A percentile compares a stretch with the other conserved stretches of the same genome.
These are phyloP conservation scores for Dicerorhinus sumatrensis DNA, from an alignment of 2,113 vertebrate species.

Conservation along the genomic window DNA sequence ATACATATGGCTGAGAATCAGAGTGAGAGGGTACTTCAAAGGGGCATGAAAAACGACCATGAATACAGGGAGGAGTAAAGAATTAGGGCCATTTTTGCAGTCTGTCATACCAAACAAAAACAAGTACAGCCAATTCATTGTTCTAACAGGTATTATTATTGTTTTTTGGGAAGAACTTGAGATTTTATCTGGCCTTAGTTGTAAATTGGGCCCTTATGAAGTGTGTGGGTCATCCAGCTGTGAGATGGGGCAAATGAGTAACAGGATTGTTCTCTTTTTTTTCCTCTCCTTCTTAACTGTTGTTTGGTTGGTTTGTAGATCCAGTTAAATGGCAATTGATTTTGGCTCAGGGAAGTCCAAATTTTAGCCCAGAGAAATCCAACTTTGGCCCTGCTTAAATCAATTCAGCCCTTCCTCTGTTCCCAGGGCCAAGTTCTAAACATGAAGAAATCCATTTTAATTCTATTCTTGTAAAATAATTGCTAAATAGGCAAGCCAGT, in stretches of 20 bases:
- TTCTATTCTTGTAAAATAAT: conserved; percentile 66
- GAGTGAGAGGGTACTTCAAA: conserved; percentile 37
- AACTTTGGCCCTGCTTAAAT: conserved; percentile 60
- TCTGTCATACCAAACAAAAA: conserved; percentile 41
- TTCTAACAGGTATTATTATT: neutral
- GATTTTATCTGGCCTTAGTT: conserved; percentile 32
- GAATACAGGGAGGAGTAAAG: neutral
- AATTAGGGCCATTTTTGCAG: neutral
- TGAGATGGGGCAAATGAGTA: neutral
- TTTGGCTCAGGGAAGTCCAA: conserved; percentile 39
- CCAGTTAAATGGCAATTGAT: conserved; percentile 45
- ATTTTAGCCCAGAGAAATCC: conserved; percentile 33
- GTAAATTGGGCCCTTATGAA: conserved; percentile 11
- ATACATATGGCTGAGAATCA: neutral
- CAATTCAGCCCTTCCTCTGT: conserved; percentile 54
- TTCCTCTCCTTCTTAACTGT: neutral
- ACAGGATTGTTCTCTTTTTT: neutral
- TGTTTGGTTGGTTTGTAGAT: conserved; percentile 5
- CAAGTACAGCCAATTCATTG: conserved; percentile 23
- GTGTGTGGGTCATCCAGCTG: neutral
- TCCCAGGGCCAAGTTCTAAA: conserved; percentile 48
- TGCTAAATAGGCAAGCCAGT: conserved; percentile 57
- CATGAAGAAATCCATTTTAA: conserved; percentile 70
- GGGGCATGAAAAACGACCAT: neutral
- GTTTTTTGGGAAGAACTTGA: conserved; percentile 19